Evolutionary conservation across 2,888 invertebrate species (phyloP).

Genomic region (Rotaria magnacalcarata): DNA sequence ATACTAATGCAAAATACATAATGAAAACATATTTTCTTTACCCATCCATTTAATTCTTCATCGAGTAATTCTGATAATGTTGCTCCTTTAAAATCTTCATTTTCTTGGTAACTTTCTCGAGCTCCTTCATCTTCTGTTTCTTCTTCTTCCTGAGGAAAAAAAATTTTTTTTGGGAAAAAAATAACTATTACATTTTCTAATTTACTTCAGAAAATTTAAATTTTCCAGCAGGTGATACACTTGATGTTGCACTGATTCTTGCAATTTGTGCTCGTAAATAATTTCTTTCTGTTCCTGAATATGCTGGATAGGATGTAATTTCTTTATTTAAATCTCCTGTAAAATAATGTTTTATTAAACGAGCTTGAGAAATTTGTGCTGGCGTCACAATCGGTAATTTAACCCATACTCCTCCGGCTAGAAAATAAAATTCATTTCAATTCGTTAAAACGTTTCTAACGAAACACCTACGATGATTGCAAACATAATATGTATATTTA

Average conservation of each 20-base stretch:
- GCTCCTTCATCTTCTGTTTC: conserved; percentile 44
- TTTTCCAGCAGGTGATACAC: conserved; percentile 72
- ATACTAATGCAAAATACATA: not conserved
- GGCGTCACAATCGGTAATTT: conserved; percentile 76
- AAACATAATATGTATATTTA: conserved; percentile 75
- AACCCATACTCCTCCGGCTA: conserved; percentile 73
- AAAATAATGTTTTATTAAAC: conserved; percentile 71
- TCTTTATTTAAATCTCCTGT: conserved; percentile 74
- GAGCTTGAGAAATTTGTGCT: conserved; percentile 69
- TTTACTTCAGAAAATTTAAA: conserved; percentile 63
- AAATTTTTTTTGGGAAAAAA: not conserved
- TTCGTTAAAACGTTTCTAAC: not conserved
- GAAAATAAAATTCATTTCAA: conserved; percentile 43
- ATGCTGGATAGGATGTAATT: conserved; percentile 69
- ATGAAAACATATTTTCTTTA: not conserved
- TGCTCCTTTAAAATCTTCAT: conserved; percentile 31
- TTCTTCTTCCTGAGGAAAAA: conserved; percentile 54
- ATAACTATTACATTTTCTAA: not conserved
- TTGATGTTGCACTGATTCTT: conserved; percentile 75
- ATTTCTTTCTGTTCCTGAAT: conserved; percentile 76
- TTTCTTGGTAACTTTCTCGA: conserved; percentile 28
- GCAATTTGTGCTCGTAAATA: conserved; percentile 78
- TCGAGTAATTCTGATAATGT: conserved; percentile 3
- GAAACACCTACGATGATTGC: conserved; percentile 65
- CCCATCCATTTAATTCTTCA: conserved; percentile 32